These are phyloP conservation scores for Halichoeres trimaculatus DNA, from an alignment of 2,113 vertebrate species.

Conservation along the genomic window DNA sequence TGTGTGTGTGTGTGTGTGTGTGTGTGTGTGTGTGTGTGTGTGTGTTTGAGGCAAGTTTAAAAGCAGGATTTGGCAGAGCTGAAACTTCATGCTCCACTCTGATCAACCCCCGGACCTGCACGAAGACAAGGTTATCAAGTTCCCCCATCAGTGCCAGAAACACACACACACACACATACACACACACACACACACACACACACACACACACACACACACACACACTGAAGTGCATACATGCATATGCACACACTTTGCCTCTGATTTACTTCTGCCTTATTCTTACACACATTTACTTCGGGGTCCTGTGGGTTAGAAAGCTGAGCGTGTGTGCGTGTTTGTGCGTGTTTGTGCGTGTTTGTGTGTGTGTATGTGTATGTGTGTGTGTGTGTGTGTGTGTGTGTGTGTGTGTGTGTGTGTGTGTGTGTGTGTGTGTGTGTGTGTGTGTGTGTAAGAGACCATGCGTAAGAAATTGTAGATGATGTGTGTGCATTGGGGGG, in stretches of 20 bases:
- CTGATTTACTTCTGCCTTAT: no score
- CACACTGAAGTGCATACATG: conserved; percentile 78
- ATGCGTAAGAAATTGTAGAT: neutral
- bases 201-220: conserved; percentile 55
- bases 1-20: conserved; percentile 63
- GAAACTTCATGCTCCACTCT: conserved; percentile 60
- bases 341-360: conserved; percentile 7
- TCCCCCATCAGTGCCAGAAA: conserved; percentile 81
- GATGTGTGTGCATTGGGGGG: neutral
- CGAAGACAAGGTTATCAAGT: conserved; percentile 71
- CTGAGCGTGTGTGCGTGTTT: neutral
- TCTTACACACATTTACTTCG: conserved; percentile 40
- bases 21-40: conserved; percentile 4
- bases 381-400: neutral
- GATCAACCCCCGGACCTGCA: conserved; percentile 59
- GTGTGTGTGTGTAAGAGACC: neutral
- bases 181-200: conserved; percentile 73
- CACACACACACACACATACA: conserved; percentile 72
- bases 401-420: conserved; percentile 6
- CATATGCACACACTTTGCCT: neutral
- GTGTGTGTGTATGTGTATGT: conserved; percentile 4
- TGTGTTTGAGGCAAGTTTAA: conserved; percentile 87
- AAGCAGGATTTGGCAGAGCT: conserved; percentile 57
- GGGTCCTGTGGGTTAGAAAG: conserved; percentile 10
- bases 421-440: no score